Evolutionary conservation across 1,140 invertebrate species (phyloP).

Genomic region (Drosophila pectinifera): DNA sequence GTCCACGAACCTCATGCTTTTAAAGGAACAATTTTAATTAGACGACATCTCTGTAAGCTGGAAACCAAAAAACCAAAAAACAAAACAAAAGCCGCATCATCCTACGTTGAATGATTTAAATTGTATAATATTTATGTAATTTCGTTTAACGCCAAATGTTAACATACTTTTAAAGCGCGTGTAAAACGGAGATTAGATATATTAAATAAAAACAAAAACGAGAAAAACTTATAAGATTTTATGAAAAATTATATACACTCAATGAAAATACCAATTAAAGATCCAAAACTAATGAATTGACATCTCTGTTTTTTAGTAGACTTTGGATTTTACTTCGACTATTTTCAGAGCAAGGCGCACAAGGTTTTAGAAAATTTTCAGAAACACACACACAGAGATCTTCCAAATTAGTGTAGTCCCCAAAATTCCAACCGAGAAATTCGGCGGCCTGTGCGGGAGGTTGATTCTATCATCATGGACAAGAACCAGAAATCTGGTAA

Average conservation of each 20-base stretch:
- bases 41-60: constrained; percentile 9
- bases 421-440: constrained; percentile 24
- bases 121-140: constrained; percentile 71
- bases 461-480: constrained; percentile 40
- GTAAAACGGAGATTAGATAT: constrained; percentile 63
- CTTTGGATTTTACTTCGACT: constrained; percentile 6
- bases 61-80: constrained; percentile 20
- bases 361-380: constrained; percentile 29
- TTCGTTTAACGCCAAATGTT: constrained; percentile 70
- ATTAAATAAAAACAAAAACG: constrained; percentile 41
- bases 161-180: constrained; percentile 69
- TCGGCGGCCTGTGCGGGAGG: constrained; percentile 3
- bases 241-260: constrained; percentile 70
- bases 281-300: constrained; percentile 37
- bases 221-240: constrained; percentile 56
- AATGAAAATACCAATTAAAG: constrained; percentile 59
- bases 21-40: constrained; percentile 59
- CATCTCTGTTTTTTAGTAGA: constrained; percentile 20
- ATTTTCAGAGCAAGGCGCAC: constrained; percentile 4
- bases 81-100: constrained; percentile 5
- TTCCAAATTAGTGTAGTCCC: constrained; percentile 19
- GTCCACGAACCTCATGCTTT: constrained; percentile 63
- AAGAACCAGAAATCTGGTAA: constrained; percentile 60
- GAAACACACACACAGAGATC: constrained; percentile 19
- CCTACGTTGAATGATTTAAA: constrained; percentile 60